Percentiles rank a stretch among this genome's conserved stretches.
Evolutionary conservation across 2,797 vertebrate genomes (phyloP).

Genomic region (Crenichthys baileyi): DNA sequence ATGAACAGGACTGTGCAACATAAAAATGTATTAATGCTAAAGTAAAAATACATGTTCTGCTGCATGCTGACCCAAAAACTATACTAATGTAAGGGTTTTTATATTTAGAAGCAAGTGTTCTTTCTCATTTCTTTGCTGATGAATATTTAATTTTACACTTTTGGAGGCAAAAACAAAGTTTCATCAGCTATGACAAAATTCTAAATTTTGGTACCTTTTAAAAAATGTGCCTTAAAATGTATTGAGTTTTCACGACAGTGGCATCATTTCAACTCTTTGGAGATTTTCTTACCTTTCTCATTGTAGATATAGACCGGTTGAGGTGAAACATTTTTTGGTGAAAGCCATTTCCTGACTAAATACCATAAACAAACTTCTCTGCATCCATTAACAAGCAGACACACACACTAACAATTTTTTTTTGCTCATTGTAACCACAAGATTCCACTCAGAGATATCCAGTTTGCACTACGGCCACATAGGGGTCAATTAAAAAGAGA

Average conservation of each 20-base stretch:
- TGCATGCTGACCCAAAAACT: not conserved
- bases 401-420: not conserved
- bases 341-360: too few relatives aligned
- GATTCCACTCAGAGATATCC: not conserved
- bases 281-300: not conserved
- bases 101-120: not conserved
- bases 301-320: not conserved
- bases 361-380: not conserved
- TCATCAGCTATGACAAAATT: not conserved
- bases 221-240: not conserved
- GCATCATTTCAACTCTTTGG: not conserved
- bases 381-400: not conserved
- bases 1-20: constrained; percentile 36
- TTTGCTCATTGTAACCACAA: not conserved
- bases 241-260: not conserved
- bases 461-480: not conserved
- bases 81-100: not conserved
- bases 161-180: not conserved
- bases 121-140: not conserved
- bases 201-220: not conserved
- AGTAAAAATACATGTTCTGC: constrained; percentile 10
- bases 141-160: not conserved
- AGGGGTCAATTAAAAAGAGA: not conserved
- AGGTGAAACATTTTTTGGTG: too few relatives aligned
- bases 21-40: constrained; percentile 15